Base-by-base conservation (phyloP, 2,888 invertebrate species). In the Stratiomys singularior region DNA sequence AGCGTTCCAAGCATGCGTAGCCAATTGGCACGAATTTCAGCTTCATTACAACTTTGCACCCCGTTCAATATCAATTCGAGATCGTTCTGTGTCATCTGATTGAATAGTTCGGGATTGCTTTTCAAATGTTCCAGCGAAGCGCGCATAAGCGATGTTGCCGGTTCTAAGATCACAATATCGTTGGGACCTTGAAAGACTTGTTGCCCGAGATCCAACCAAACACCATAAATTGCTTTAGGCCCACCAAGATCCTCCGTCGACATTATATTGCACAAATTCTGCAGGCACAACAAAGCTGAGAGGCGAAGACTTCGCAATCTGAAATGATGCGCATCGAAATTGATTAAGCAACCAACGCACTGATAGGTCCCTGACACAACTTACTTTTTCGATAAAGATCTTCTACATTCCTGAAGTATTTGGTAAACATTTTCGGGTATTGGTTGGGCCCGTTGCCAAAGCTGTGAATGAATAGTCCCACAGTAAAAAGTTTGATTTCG, bases 61-160 rank as follows among this genome's bases (percentile, higher is more conserved):
- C 90, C 90, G 76, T 86, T 86, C 44, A 90, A 82, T 86, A 90
- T 89, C 80, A 90, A 86, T 83, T 84, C 30, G 0, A 81, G 78
- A 66, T 78, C 63, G 25, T 89, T 89, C 84, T 27, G 74, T 64
- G 89, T 89, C 82, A 92, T 86, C 81, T 90, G 88, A 81, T 87
- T 88, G 80, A 92, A 91, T 58, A 90, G 85, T 3, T 86, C 85
- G 64, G 87, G 85, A 1, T 85, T 84, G 25, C 88, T 85, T 81
- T 91, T 91, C 67, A 94, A 88, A 86, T 91, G 92, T 82, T 92
- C 91, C 58, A 93, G 86, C 0, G 92, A 89, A n/a, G 93, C 92
- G 81, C 94, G 89, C 92, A 94, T 91, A 0, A 93, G 91, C 2
- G 93, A 91, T 0, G 93, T 93, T 1, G 92, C 90, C 0, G 94